phyloP scores from a whole-genome alignment of 2,888 invertebrate species.

The Lasioglossum figueresi region DNA sequence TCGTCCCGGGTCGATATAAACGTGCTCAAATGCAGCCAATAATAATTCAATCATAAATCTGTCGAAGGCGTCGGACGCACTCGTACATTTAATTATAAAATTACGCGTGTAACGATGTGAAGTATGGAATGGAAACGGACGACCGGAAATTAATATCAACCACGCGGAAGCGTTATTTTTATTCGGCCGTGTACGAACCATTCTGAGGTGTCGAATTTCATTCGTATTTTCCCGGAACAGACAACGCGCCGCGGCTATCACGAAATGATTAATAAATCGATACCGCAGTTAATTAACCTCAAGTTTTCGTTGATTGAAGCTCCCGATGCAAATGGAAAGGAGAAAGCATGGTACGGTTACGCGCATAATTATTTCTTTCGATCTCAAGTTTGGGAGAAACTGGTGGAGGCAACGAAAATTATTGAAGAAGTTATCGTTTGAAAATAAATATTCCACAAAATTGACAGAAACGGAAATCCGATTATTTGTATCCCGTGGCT shows the following conservation, averaged over 20 bases:
- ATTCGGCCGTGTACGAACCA: not conserved
- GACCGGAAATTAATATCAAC: slow-evolving; percentile 9
- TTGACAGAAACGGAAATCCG: not conserved
- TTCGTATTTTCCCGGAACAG: not conserved
- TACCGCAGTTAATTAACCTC: not conserved
- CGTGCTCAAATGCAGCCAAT: slow-evolving; percentile 2
- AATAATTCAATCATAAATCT: slow-evolving; percentile 31
- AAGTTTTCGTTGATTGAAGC: not conserved
- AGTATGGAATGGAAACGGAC: not conserved
- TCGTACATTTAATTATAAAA: slow-evolving; percentile 17
- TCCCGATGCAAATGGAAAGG: not conserved
- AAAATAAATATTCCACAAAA: not conserved
- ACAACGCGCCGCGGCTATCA: not conserved
- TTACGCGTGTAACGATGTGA: not conserved
- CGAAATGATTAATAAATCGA: not conserved
- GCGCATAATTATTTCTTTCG: not conserved
- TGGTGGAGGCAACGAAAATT: not conserved
- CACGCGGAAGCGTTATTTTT: not conserved
- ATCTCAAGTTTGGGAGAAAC: not conserved
- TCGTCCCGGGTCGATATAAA: not conserved
- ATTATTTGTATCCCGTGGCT: not conserved
- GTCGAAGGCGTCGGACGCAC: not conserved
- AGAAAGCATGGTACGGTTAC: not conserved
- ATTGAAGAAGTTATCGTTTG: not conserved
- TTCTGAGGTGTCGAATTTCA: slow-evolving; percentile 2